Evolutionary conservation across 1,140 invertebrate species (phyloP), one percentile per base, ranked within the genome.

Genomic region (Drosophila orosa): DNA sequence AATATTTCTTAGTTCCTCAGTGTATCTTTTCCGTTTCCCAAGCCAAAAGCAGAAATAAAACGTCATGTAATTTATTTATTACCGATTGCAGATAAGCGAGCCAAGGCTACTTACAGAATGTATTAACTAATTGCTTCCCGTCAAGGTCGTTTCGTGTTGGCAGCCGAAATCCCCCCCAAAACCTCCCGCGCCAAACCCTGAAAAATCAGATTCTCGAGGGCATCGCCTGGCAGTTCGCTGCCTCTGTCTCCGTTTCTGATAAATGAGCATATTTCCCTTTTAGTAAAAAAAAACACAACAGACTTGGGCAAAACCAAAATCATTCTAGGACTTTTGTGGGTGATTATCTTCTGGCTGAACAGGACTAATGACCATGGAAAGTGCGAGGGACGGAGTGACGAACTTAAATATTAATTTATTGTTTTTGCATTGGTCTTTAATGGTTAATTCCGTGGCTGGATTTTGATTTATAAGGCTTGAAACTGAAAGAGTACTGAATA

Each of bases 11-110:
- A 22, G 4, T 24, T 24, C 8, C 12, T 24, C 50, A 24, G 50
- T 54, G 50, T 54, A 54, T 24, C 3, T 19, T 35, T 54, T 35
- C 13, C n/a, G 10, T 39, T 31, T n/a, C 19, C 17, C 25, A 4
- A 31, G 27, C 27, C 68, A 33, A 35, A 54, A 27, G 15, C 65
- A 35, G 24, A 45, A 48, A 62, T 40, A 68, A 60, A 82, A 76
- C 77, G 75, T 76, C 83, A 63, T 72, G 75, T 69, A 82, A 87
- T 79, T 87, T 87, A 86, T 86, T 86, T 86, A 87, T 86, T 69
- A 73, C 60, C 62, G 83, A 87, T 83, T 82, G 52, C 50, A 48
- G 83, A 86, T 83, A 87, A 76, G 75, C 48, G 33, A 24, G 48
- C 62, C 55, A 50, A 42, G 63, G 62, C 57, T 66, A 77, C 55